Base-by-base conservation (phyloP, 2,797 vertebrate genomes). In the Tamandua tetradactyla region DNA sequence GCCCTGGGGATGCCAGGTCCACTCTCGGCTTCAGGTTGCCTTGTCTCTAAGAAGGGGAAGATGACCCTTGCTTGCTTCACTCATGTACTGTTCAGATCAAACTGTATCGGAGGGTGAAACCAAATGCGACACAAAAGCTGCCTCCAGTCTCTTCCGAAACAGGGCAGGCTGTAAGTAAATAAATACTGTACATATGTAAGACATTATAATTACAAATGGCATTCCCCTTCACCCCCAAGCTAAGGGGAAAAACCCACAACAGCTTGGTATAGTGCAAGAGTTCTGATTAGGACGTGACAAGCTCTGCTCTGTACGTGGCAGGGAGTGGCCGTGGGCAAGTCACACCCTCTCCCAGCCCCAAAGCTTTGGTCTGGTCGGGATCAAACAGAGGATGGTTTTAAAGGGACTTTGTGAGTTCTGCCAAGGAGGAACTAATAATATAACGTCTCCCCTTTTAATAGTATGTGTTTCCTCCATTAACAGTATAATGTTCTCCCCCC, bases 151-250 rank as follows among this genome's bases (percentile, higher is more conserved):
- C 37, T 90, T 86, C 90, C 88, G 94, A 92, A 95, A 83, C 75
- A 37, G 88, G 76, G 90, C 82, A n/a, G 92, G 86, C 93, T 79
- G 89, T 79, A 78, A 94, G 93, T 95, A 96, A 95, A 96, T 94
- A 97, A 96, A 97, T 95, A 91, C 62, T 25, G 84, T 94, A 84
- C 96, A 96, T 90, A 87, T 91, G 95, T 94, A 89, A 96, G 93
- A 83, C 85, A 89, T 97, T 96, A 96, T 92, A 82, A 96, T 91
- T 96, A 96, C 95, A 91, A 93, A 91, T 15, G 93, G 96, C 84
- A 91, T 57, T 49, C 76, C 40, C 80, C 80, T 79, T 59, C 11
- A 22, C 15, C 62, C 74, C 57, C 47, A 23, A 64, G 92, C 94
- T 68, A 79, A 40, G 74, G 76, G 37, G 66, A 79, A 69, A 55